Percentiles rank a stretch among this genome's conserved stretches.
Conservation (phyloP, 2,888 invertebrate species). For the Empis stercorea region DNA sequence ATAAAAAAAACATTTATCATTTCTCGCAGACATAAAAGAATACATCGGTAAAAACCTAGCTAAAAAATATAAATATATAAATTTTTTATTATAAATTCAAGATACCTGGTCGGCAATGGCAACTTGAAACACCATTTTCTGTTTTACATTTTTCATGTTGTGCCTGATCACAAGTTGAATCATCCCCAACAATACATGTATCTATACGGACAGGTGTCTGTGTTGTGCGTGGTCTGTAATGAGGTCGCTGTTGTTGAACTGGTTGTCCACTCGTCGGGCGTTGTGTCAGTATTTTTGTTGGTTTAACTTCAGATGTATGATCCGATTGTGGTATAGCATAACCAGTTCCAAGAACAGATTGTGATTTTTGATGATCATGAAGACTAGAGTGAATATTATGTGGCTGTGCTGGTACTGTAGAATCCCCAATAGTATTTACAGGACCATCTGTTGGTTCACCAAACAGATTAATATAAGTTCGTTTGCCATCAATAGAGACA, state of each 20-base stretch:
- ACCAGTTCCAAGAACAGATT: slow-evolving; percentile 45
- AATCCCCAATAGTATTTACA: slow-evolving; percentile 25
- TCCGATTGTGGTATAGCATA: slow-evolving; percentile 48
- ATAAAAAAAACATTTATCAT: background rate
- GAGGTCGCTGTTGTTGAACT: slow-evolving; percentile 48
- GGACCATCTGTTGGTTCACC: slow-evolving; percentile 44
- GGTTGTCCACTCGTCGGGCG: slow-evolving; percentile 18
- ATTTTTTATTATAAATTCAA: background rate
- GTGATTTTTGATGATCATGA: slow-evolving; percentile 21
- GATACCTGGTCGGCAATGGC: slow-evolving; percentile 68
- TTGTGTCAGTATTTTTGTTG: slow-evolving; percentile 43
- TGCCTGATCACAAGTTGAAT: slow-evolving; percentile 76
- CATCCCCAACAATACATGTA: slow-evolving; percentile 87
- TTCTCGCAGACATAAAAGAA: background rate
- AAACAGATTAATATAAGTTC: slow-evolving; percentile 76
- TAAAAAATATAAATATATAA: too few relatives aligned
- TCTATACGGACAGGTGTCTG: slow-evolving; percentile 54
- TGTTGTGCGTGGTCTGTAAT: slow-evolving; percentile 37
- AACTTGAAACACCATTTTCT: slow-evolving; percentile 74
- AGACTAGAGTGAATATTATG: slow-evolving; percentile 12
- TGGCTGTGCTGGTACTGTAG: slow-evolving; percentile 25
- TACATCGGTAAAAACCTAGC: background rate
- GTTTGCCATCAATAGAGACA: slow-evolving; percentile 83
- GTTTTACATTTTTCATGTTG: slow-evolving; percentile 81
- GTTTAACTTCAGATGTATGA: slow-evolving; percentile 39